These are phyloP conservation scores for Euplexia lucipara DNA, from an alignment of 2,888 invertebrate genomes.

Conservation along the genomic window DNA sequence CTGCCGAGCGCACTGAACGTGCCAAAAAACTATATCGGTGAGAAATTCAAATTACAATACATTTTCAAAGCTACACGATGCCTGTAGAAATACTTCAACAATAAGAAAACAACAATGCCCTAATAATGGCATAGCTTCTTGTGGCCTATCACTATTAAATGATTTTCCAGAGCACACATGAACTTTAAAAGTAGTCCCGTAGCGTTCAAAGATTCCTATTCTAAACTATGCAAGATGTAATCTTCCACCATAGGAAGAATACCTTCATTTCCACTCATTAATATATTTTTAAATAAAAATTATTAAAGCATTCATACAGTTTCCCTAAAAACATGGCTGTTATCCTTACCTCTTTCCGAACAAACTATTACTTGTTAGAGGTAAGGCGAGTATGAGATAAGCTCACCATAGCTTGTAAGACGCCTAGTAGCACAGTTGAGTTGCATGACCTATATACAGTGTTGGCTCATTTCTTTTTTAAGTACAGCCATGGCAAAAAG, in stretches of 20 bases:
- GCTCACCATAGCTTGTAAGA: too few relatives aligned
- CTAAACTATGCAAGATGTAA: background rate
- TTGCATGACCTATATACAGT: too few relatives aligned
- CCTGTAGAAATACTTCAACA: background rate
- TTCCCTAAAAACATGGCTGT: too few relatives aligned
- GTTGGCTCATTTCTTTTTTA: too few relatives aligned
- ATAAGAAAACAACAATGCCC: conserved; percentile 1
- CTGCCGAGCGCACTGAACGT: conserved; percentile 86
- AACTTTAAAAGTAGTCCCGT: background rate
- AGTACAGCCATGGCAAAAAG: too few relatives aligned
- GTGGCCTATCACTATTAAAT: background rate
- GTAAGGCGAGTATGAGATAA: too few relatives aligned
- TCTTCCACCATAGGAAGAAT: background rate
- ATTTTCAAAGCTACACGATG: background rate
- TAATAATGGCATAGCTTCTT: background rate
- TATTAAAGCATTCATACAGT: too few relatives aligned
- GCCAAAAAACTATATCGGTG: conserved; percentile 89
- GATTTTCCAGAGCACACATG: conserved; percentile 3
- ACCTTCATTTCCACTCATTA: background rate
- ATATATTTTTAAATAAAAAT: background rate
- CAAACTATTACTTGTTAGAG: too few relatives aligned
- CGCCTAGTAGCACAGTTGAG: too few relatives aligned
- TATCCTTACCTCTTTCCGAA: too few relatives aligned
- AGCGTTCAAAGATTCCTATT: background rate
- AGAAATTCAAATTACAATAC: conserved; percentile 51